These are phyloP conservation scores for Diorhabda elongata DNA, from an alignment of 1,140 invertebrate species.

Conservation along the genomic window DNA sequence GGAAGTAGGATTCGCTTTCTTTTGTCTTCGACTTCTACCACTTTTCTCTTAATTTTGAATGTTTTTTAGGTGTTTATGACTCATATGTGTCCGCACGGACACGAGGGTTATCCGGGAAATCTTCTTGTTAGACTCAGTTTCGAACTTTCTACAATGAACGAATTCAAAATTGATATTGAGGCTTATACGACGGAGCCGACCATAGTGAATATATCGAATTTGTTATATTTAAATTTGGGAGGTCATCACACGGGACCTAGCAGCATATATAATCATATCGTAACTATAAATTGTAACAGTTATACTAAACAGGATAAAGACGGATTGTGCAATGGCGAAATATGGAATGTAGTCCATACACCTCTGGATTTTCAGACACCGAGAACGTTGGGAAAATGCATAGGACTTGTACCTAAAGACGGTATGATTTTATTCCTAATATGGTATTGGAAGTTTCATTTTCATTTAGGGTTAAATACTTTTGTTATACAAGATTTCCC, in stretches of 20 bases:
- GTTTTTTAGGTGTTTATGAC: slow-evolving; percentile 42
- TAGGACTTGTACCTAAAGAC: slow-evolving; percentile 43
- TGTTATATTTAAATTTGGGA: slow-evolving; percentile 67
- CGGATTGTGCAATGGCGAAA: slow-evolving; percentile 63
- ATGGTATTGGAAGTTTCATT: too few relatives aligned
- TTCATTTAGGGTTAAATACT: too few relatives aligned
- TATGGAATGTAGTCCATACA: slow-evolving; percentile 55
- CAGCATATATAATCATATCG: slow-evolving; percentile 58
- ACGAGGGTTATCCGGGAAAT: slow-evolving; percentile 59
- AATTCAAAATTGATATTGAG: slow-evolving; percentile 56
- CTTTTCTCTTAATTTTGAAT: too few relatives aligned
- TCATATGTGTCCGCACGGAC: slow-evolving; percentile 55
- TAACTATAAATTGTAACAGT: slow-evolving; percentile 58
- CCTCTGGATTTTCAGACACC: slow-evolving; percentile 56
- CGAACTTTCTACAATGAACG: slow-evolving; percentile 56
- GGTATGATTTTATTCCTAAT: slow-evolving; percentile 42
- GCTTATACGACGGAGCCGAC: slow-evolving; percentile 57
- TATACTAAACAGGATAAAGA: slow-evolving; percentile 56
- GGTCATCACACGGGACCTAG: slow-evolving; percentile 54
- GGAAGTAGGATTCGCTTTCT: too few relatives aligned
- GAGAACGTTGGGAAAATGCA: slow-evolving; percentile 49
- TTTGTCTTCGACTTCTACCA: too few relatives aligned
- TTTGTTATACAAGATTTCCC: too few relatives aligned
- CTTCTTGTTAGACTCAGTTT: slow-evolving; percentile 55
- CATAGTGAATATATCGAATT: slow-evolving; percentile 62